Evolutionary conservation across 2,113 vertebrate species (phyloP).

Genomic region (Microcebus tavaratra): DNA sequence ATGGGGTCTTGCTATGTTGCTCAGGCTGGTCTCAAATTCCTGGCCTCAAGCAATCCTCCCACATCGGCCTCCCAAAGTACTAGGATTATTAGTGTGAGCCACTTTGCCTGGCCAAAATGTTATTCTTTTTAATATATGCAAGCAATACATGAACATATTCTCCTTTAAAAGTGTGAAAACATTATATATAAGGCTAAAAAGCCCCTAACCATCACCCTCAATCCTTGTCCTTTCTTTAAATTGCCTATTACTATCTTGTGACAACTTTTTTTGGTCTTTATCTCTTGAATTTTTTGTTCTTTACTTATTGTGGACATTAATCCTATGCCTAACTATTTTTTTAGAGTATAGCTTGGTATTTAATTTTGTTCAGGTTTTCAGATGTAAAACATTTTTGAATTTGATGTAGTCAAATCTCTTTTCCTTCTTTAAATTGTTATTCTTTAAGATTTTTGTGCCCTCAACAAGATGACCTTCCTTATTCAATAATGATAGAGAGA

Average conservation of each 20-base stretch:
- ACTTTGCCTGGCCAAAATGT: neutral
- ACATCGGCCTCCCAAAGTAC: neutral
- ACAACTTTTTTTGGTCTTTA: neutral
- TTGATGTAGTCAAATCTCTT: neutral
- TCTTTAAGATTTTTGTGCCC: neutral
- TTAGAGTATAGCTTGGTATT: neutral
- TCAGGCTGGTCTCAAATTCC: neutral
- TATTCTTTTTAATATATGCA: neutral
- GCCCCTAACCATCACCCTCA: neutral
- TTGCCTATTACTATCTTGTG: neutral
- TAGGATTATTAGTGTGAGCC: neutral
- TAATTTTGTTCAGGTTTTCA: constrained; percentile 1
- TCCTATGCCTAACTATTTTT: neutral
- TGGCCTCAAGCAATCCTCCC: neutral
- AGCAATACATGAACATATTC: neutral
- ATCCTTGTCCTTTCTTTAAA: neutral
- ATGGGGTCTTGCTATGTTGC: neutral
- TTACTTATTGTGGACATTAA: neutral
- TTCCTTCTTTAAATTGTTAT: constrained; percentile 10
- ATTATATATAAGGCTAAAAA: neutral
- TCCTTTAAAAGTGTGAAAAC: neutral
- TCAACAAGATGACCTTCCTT: constrained; percentile 19
- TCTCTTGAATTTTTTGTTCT: neutral
- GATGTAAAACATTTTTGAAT: neutral
- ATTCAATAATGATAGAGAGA: neutral